Conservation (phyloP, 2,797 vertebrate genomes). For the Takifugu rubripes region DNA sequence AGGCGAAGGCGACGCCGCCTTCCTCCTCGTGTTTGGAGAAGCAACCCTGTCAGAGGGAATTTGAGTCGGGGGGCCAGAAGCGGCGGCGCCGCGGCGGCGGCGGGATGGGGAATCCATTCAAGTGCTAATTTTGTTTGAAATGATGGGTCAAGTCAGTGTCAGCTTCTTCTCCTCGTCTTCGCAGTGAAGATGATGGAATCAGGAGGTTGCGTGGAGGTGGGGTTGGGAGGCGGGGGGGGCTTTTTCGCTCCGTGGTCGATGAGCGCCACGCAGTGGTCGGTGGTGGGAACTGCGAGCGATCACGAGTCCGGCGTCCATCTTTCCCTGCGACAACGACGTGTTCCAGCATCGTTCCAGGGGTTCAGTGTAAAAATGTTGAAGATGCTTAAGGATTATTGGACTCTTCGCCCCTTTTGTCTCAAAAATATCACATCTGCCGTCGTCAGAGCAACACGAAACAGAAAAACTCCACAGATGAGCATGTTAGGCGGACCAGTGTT, state of each 20-base stretch:
- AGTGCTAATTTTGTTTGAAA: slow-evolving; percentile 70
- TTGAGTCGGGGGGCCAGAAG: slow-evolving; percentile 33
- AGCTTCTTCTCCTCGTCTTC: slow-evolving; percentile 20
- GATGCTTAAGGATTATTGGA: too few relatives aligned
- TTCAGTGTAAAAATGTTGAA: too few relatives aligned
- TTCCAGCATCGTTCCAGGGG: too few relatives aligned
- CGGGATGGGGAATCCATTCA: slow-evolving; percentile 69
- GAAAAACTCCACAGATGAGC: too few relatives aligned
- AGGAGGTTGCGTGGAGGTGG: not conserved
- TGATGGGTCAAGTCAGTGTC: slow-evolving; percentile 54
- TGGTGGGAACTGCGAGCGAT: slow-evolving; percentile 28
- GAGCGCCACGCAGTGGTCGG: slow-evolving; percentile 66
- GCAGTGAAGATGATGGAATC: slow-evolving; percentile 16
- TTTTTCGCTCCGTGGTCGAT: slow-evolving; percentile 32
- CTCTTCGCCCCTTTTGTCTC: too few relatives aligned
- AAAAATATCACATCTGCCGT: too few relatives aligned
- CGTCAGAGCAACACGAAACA: too few relatives aligned
- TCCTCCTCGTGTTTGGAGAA: slow-evolving; percentile 47
- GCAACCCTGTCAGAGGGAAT: slow-evolving; percentile 66
- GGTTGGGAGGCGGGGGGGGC: not conserved
- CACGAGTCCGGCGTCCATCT: too few relatives aligned
- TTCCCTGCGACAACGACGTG: too few relatives aligned
- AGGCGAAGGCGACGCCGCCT: slow-evolving; percentile 60
- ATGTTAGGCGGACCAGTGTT: too few relatives aligned
- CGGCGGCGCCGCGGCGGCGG: slow-evolving; percentile 59